Evolutionary conservation across 2,797 vertebrate species (phyloP), one percentile per base, ranked within the genome.

Genomic region (Tokudaia muenninki): DNA sequence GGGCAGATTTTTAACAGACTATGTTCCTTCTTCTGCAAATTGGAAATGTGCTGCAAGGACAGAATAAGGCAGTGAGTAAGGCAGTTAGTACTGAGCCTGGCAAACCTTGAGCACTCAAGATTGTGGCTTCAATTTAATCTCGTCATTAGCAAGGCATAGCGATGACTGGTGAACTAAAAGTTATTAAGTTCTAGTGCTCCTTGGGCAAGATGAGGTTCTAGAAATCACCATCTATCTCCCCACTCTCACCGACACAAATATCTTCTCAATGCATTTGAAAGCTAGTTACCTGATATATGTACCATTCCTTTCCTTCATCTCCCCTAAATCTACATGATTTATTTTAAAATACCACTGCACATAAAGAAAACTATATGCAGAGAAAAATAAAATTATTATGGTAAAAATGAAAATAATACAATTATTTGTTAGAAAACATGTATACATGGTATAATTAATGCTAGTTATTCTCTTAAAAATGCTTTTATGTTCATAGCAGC

Each of bases 51-150:
- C 92, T 97, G 82, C 89, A 84, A 86, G 94, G 87, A 94, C 96
- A 92, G 90, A 96, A 86, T 96, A 74, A 93, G 94, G 96, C 95
- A 91, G 92, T 94, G 94, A 90, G 90, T 89, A 87, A 94, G 95
- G 96, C 92, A 92, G 86, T 94, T 94, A 96, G 91, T 95, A 91
- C 78, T 59, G 41, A 16, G 19, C 89, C 83, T 96, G 83, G 95
- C 65, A 93, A 93, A 95, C 94, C 93, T 88, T 92, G 91, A 93
- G 92, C 88, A 92, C 94, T 94, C 72, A 89, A 91, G 78, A 96
- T 96, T 77, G 67, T 93, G 78, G 94, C 93, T 96, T 92, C 90
- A 63, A 83, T 97, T 97, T 95, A 97, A 96, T 96, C 93, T 95
- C 82, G 93, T 97, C 92, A 83, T 94, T 97, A 97, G 79, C 41